These are phyloP conservation scores for Sterrhoptilus dennistouni DNA, from an alignment of 2,113 vertebrate genomes.

Conservation along the genomic window DNA sequence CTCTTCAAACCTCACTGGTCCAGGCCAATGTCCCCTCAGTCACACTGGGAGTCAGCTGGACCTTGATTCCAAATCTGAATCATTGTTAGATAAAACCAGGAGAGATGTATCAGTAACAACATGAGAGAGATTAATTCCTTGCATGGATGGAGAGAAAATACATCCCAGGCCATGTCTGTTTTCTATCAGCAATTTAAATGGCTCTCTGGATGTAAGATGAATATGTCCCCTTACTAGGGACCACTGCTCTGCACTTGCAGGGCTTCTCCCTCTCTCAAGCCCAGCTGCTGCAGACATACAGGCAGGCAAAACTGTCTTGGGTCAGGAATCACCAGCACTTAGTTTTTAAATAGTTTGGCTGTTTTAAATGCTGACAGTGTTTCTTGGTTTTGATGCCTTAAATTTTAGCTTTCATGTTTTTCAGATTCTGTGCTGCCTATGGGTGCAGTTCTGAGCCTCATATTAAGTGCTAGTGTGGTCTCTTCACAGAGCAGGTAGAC, in stretches of 20 bases:
- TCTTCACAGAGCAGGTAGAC: not conserved
- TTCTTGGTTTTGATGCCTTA: not conserved
- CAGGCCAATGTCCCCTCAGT: not conserved
- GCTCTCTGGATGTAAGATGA: not conserved
- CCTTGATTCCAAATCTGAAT: not conserved
- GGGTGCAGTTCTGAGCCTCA: not conserved
- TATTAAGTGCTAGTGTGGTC: not conserved
- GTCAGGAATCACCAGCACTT: not conserved
- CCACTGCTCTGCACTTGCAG: rapidly evolving
- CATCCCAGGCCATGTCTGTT: not conserved
- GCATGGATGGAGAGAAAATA: not conserved
- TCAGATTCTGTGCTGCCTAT: not conserved
- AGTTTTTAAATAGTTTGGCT: not conserved
- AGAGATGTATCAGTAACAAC: not conserved
- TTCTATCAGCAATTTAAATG: not conserved
- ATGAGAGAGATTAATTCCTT: not conserved
- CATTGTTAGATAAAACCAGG: not conserved
- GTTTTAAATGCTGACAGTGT: not conserved
- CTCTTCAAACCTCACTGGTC: not conserved
- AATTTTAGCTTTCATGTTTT: not conserved
- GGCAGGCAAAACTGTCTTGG: not conserved
- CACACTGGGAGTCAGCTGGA: not conserved
- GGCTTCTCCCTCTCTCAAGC: not conserved
- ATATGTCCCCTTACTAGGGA: not conserved
- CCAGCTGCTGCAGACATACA: not conserved